Percentiles rank a stretch among this genome's conserved stretches.
phyloP scores from a whole-genome alignment of 2,888 invertebrate genomes.

The Aleiodes leptofemur region DNA sequence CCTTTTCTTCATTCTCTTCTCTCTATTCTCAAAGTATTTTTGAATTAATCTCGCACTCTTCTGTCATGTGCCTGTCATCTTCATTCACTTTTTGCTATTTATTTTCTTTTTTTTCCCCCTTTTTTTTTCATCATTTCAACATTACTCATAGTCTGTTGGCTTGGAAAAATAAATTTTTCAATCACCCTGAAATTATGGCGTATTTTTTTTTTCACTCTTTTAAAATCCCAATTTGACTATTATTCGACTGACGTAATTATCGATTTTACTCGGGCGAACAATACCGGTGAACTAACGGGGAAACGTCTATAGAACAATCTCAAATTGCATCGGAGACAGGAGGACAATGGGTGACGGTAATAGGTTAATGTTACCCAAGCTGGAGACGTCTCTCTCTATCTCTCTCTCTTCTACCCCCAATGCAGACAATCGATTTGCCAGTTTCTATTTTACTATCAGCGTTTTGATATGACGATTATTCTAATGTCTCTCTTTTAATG shows the following conservation, averaged over 20 bases:
- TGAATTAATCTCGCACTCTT: slow-evolving; percentile 42
- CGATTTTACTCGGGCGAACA: slow-evolving; percentile 38
- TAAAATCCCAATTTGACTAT: slow-evolving; percentile 8
- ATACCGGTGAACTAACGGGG: slow-evolving; percentile 30
- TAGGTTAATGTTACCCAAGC: slow-evolving; percentile 56
- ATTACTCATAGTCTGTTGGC: too few relatives aligned
- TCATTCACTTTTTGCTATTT: slow-evolving; percentile 12
- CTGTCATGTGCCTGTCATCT: slow-evolving; percentile 41
- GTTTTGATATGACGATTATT: neutral
- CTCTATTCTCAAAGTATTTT: slow-evolving; percentile 46
- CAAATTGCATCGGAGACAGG: slow-evolving; percentile 57
- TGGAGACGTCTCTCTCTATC: slow-evolving; percentile 19
- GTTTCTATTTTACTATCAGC: slow-evolving; percentile 11
- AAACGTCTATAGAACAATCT: slow-evolving; percentile 50
- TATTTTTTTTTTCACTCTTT: neutral
- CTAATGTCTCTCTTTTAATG: neutral
- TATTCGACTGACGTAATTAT: slow-evolving; percentile 33
- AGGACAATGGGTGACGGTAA: slow-evolving; percentile 54
- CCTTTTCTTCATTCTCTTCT: slow-evolving; percentile 45
- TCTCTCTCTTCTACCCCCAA: too few relatives aligned
- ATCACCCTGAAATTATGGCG: too few relatives aligned
- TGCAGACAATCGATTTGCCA: slow-evolving; percentile 31
- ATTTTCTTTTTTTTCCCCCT: slow-evolving; percentile 6
- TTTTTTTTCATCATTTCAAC: slow-evolving; percentile 19
- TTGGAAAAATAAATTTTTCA: too few relatives aligned